Conservation (phyloP, 2,888 invertebrate genomes). For the Nomada goodeniana region DNA sequence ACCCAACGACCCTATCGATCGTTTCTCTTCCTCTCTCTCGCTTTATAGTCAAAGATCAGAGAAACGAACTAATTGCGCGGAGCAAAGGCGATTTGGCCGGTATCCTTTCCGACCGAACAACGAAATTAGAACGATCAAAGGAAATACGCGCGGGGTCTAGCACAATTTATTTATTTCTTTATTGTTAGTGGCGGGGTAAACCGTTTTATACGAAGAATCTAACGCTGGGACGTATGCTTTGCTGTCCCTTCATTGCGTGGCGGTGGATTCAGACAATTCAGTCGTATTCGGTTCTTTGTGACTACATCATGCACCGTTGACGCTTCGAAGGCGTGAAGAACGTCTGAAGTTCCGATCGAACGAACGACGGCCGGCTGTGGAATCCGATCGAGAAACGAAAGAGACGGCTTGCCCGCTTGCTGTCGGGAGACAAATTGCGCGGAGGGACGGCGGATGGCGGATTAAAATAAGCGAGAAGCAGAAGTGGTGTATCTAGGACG, state of each 20-base stretch:
- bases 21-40: too few relatives aligned
- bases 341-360: conserved; percentile 42
- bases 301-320: not conserved
- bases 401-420: not conserved
- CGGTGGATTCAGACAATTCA: too few relatives aligned
- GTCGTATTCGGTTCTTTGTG: too few relatives aligned
- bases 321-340: not conserved
- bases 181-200: too few relatives aligned
- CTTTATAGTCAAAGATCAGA: not conserved
- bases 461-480: not conserved
- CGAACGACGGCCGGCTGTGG: not conserved
- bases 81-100: not conserved
- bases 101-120: not conserved
- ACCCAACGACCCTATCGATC: not conserved
- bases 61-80: conserved; percentile 5
- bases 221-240: too few relatives aligned
- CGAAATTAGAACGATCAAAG: too few relatives aligned
- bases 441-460: not conserved
- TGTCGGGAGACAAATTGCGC: not conserved
- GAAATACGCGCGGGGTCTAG: not conserved
- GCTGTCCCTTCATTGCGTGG: too few relatives aligned
- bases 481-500: conserved; percentile 6
- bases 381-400: not conserved
- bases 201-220: too few relatives aligned
- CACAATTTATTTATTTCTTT: too few relatives aligned